A percentile compares a stretch with the other conserved stretches of the same genome.
These are phyloP conservation scores for Dasysyrphus tricinctus DNA, from an alignment of 2,888 invertebrate species.

Conservation along the genomic window DNA sequence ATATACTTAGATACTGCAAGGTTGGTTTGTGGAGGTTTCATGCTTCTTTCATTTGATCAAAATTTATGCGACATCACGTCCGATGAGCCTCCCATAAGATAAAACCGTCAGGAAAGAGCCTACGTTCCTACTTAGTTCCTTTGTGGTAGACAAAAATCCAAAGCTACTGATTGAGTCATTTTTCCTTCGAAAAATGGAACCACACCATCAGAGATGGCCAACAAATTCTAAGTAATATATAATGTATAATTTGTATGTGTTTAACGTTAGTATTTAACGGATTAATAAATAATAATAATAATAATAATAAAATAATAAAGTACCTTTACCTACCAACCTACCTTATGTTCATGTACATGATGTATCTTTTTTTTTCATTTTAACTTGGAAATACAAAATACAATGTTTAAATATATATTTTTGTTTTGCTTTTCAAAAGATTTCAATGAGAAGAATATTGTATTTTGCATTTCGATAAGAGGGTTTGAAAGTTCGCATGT, in stretches of 20 bases:
- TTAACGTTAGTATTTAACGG: too few relatives aligned
- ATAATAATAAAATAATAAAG: too few relatives aligned
- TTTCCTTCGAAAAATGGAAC: conserved; percentile 31
- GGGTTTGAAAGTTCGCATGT: conserved; percentile 40
- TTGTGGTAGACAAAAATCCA: neutral
- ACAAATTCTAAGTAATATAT: conserved; percentile 26
- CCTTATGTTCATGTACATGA: neutral
- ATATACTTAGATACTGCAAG: conserved; percentile 23
- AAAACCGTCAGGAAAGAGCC: conserved; percentile 4
- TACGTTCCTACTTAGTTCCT: neutral
- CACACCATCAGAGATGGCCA: conserved; percentile 35
- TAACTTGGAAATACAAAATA: conserved; percentile 13
- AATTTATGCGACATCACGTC: conserved; percentile 70
- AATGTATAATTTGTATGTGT: too few relatives aligned
- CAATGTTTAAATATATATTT: neutral
- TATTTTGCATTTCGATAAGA: conserved; percentile 67
- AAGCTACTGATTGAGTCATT: conserved; percentile 36
- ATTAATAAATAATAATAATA: too few relatives aligned
- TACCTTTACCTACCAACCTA: too few relatives aligned
- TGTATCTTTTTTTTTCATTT: neutral
- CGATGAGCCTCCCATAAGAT: conserved; percentile 28
- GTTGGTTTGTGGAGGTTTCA: neutral
- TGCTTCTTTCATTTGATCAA: conserved; percentile 25
- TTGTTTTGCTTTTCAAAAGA: conserved; percentile 38
- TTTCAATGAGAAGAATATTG: conserved; percentile 40